Base-by-base conservation (phyloP, 2,797 vertebrate genomes). In the Micropoecilia bifurca region DNA sequence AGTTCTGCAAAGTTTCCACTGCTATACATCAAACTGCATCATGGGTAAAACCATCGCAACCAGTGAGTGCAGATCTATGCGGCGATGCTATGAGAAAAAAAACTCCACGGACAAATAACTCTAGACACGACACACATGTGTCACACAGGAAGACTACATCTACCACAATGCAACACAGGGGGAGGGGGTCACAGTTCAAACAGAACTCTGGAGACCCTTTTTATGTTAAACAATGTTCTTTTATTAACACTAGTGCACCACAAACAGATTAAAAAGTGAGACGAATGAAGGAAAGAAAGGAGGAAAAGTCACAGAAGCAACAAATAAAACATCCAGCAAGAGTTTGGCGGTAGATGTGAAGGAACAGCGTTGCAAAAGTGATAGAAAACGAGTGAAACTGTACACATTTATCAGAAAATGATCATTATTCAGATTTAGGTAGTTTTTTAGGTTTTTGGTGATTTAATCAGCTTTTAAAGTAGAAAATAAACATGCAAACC, bases 231-330 rank as follows among this genome's bases (percentile, higher is more conserved):
- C 77, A 80, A 77, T 93, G 94, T 95, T 86, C 81, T 84, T 94
- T 98, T 98, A 98, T 98, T 98, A 96, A 98, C 95, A 96, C 97
- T 96, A 93, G 89, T 95, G 96, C 81, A 93, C 80, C 94, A 97
- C 91, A 97, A 94, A 93, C 91, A 93, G 89, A 94, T 92, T 90
- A 95, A 95, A 95, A 86, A 83, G 87, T 87, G 72, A 83, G 81
- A 78, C 74, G 82, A 76, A 79, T 50, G 55, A 93, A 92, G 90
- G 89, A 94, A 93, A 91, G 93, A 93, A 75, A 86, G 91, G 93
- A 93, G 20, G 20, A 50, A 75, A 86, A 39, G 33, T 66, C 30
- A 36, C 55, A 80, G 53, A 85, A 84, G 57, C 61, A 63, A 87
- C 47, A 81, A 80, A 77, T 25, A 83, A 86, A 66, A 87, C 74